phyloP scores from a whole-genome alignment of 2,888 invertebrate genomes.

The Apocheima hispidaria region DNA sequence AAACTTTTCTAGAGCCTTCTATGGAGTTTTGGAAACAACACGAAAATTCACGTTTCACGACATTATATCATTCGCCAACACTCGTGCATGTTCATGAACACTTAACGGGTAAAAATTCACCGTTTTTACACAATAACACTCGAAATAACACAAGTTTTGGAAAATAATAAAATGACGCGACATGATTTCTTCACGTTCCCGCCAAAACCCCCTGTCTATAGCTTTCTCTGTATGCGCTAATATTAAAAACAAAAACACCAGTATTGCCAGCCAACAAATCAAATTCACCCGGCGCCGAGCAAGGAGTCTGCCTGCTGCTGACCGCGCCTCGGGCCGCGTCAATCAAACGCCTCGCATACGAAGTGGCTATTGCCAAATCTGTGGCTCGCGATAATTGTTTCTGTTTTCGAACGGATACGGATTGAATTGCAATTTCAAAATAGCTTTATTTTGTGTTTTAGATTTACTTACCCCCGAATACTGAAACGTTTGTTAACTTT shows the following conservation, averaged over 20 bases:
- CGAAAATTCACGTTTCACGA: too few species aligned
- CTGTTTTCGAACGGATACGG: constrained; percentile 34
- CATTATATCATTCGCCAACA: too few species aligned
- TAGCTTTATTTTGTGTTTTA: not conserved
- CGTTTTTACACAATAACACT: too few species aligned
- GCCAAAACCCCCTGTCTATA: too few species aligned
- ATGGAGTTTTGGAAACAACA: too few species aligned
- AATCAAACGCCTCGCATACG: constrained; percentile 38
- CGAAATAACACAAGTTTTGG: too few species aligned
- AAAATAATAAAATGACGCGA: too few species aligned
- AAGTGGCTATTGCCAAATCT: not conserved
- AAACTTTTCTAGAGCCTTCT: too few species aligned
- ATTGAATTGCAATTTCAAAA: constrained; percentile 11
- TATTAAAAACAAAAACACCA: constrained; percentile 9
- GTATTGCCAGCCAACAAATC: constrained; percentile 32
- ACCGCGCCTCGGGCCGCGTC: constrained; percentile 51
- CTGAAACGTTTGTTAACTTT: too few species aligned
- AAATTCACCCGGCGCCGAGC: constrained; percentile 10
- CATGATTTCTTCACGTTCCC: too few species aligned
- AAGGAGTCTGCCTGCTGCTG: constrained; percentile 35
- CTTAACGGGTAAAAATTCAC: not conserved
- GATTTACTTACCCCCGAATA: too few species aligned
- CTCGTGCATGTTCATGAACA: not conserved
- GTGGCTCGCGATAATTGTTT: constrained; percentile 28
- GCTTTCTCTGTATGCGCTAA: too few species aligned